Percentiles rank a stretch among this genome's conserved stretches.
Evolutionary conservation across 2,888 invertebrate genomes (phyloP).

Genomic region (Diploptera punctata): DNA sequence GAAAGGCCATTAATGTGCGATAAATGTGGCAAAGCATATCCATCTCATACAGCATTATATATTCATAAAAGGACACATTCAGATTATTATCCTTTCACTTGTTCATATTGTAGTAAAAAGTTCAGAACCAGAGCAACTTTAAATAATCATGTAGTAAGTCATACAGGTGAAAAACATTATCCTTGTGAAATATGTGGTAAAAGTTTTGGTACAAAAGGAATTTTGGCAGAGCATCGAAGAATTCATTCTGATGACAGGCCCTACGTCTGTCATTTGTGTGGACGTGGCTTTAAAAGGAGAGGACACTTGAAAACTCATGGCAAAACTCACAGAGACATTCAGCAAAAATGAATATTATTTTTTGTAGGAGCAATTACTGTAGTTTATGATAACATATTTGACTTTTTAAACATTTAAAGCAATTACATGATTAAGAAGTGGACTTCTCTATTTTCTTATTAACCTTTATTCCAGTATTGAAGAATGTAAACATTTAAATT

Average conservation of each 20-base stretch:
- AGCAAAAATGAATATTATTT: too few species aligned
- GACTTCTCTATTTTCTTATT: too few species aligned
- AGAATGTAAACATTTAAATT: too few species aligned
- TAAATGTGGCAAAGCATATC: conserved; percentile 61
- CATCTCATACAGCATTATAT: conserved; percentile 69
- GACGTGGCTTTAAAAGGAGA: too few species aligned
- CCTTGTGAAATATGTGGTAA: conserved; percentile 59
- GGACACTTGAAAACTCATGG: too few species aligned
- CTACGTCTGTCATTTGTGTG: not conserved
- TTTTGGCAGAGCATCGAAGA: not conserved
- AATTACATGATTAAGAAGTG: too few species aligned
- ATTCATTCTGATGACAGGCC: conserved; percentile 10
- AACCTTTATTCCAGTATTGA: too few species aligned
- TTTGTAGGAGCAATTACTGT: too few species aligned
- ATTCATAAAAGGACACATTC: conserved; percentile 66
- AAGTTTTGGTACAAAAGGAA: not conserved
- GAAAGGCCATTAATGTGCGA: conserved; percentile 54
- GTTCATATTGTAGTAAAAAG: conserved; percentile 62
- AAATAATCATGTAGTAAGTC: conserved; percentile 61
- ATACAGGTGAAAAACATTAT: conserved; percentile 62
- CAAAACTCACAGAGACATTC: too few species aligned
- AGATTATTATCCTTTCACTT: conserved; percentile 51
- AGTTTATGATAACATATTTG: too few species aligned
- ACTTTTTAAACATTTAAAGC: too few species aligned
- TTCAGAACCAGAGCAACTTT: conserved; percentile 63